These are phyloP conservation scores for Scrobipalpa costella DNA, from an alignment of 2,888 invertebrate species.

Conservation along the genomic window DNA sequence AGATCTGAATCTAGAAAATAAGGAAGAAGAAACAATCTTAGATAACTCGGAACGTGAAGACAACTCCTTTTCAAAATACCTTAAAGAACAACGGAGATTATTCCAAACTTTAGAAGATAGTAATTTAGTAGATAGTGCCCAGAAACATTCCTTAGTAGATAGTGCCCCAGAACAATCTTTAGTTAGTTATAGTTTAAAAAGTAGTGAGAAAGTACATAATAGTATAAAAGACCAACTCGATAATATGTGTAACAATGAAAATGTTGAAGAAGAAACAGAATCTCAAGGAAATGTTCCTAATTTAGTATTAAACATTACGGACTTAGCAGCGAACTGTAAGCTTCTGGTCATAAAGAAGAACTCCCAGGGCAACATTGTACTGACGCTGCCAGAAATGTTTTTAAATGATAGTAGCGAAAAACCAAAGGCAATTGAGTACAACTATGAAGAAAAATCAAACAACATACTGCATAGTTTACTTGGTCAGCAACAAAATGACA, in stretches of 20 bases:
- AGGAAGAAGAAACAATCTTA: background rate
- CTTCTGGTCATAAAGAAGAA: conserved; percentile 33
- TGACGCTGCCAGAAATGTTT: background rate
- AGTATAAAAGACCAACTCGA: background rate
- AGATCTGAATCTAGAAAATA: background rate
- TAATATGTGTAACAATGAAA: background rate
- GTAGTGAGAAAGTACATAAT: conserved; percentile 28
- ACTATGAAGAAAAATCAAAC: background rate
- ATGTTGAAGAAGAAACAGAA: conserved; percentile 25
- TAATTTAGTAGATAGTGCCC: conserved; percentile 24
- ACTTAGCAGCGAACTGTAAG: background rate
- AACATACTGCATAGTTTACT: background rate
- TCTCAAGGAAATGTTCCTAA: background rate
- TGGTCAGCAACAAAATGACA: background rate
- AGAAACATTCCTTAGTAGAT: conserved; percentile 16
- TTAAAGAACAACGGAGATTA: conserved; percentile 51
- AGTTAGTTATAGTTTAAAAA: conserved; percentile 15
- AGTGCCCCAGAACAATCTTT: too few relatives aligned
- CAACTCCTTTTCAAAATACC: conserved; percentile 46
- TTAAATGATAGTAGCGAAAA: background rate
- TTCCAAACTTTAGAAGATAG: conserved; percentile 44
- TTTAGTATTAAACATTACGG: background rate
- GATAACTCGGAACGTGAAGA: background rate
- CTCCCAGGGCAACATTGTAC: background rate
- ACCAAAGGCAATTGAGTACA: background rate